phyloP scores from a whole-genome alignment of 2,113 vertebrate species.

The Rhabdomys dilectus region DNA sequence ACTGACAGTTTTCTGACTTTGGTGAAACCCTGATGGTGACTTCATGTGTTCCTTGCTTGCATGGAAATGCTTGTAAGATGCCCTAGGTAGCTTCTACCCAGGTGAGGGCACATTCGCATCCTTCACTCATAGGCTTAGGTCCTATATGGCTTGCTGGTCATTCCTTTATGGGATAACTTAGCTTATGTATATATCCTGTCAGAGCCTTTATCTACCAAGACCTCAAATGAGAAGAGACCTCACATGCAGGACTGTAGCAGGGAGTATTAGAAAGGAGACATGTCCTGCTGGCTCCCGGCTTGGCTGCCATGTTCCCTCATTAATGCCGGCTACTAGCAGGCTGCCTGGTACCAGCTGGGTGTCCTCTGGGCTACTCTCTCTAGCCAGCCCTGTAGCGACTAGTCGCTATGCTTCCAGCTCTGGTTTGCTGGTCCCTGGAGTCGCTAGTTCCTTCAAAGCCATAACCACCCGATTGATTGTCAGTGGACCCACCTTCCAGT shows the following conservation, averaged over 20 bases:
- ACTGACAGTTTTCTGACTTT: not conserved
- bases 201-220: not conserved
- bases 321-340: no score
- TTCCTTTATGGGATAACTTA: not conserved
- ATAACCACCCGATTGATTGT: no score
- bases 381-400: no score
- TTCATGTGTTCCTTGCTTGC: not conserved
- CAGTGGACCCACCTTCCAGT: no score
- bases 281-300: no score
- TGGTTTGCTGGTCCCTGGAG: no score
- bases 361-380: no score
- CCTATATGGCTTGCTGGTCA: not conserved
- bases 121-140: not conserved
- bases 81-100: not conserved
- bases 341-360: no score
- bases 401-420: no score
- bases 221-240: not conserved
- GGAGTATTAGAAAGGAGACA: no score
- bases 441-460: no score
- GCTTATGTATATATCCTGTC: not conserved
- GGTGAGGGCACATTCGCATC: not conserved
- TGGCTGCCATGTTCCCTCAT: no score
- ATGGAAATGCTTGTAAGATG: not conserved
- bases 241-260: not conserved
- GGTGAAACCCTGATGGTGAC: not conserved